Conservation (phyloP, 1,140 invertebrate species). For the Hormaphis cornu region DNA sequence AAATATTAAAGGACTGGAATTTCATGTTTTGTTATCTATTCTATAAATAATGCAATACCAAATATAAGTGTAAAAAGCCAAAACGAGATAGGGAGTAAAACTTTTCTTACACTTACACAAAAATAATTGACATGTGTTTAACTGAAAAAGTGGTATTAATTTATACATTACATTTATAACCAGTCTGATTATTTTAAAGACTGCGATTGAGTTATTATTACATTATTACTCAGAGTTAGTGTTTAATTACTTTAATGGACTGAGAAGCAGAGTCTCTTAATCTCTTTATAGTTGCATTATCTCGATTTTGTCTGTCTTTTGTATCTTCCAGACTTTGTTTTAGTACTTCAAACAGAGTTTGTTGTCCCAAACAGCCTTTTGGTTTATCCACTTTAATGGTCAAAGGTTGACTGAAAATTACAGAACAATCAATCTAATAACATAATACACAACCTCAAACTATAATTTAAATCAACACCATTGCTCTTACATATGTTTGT, state of each 20-base stretch:
- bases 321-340: constrained; percentile 20
- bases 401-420: neutral
- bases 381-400: constrained; percentile 6
- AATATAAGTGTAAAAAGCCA: no score
- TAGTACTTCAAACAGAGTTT: constrained; percentile 18
- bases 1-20: no score
- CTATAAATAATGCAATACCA: no score
- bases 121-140: no score
- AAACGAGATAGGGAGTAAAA: no score
- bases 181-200: no score
- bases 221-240: no score
- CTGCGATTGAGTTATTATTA: no score
- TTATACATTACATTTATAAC: no score
- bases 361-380: neutral
- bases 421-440: neutral
- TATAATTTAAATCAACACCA: neutral
- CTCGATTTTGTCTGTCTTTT: constrained; percentile 9
- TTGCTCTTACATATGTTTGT: constrained; percentile 17
- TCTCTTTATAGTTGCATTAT: neutral
- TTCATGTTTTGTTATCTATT: no score
- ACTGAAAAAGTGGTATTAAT: no score
- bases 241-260: constrained; percentile 17
- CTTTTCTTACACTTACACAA: no score
- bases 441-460: neutral
- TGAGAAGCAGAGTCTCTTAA: constrained; percentile 16